A percentile compares a stretch with the other conserved stretches of the same genome.
These are phyloP conservation scores for Melolontha melolontha DNA, from an alignment of 2,888 invertebrate genomes.

Conservation along the genomic window DNA sequence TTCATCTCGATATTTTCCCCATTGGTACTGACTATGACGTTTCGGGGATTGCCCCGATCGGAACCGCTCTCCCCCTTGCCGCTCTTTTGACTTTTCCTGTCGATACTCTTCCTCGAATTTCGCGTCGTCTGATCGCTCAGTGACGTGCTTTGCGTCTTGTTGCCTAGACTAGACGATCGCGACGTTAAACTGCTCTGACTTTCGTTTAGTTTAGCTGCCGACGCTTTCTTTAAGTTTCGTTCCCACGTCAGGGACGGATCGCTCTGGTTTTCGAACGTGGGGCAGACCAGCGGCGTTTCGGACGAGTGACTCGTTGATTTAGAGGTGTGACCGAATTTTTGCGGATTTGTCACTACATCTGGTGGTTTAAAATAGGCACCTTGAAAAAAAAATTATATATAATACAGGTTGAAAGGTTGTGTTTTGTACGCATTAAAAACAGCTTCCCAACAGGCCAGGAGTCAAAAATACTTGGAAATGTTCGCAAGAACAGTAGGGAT, in stretches of 20 bases:
- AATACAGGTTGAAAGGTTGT: no score
- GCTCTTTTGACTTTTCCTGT: conserved; percentile 51
- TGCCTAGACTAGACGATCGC: conserved; percentile 60
- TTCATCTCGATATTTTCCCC: conserved; percentile 62
- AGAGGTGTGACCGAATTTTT: conserved; percentile 57
- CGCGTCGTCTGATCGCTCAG: conserved; percentile 60
- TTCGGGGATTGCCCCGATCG: conserved; percentile 56
- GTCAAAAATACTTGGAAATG: no score
- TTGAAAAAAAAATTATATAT: conserved; percentile 47
- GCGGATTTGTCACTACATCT: conserved; percentile 49
- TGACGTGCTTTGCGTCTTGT: conserved; percentile 64
- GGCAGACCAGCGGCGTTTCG: conserved; percentile 56
- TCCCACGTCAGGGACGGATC: conserved; percentile 54
- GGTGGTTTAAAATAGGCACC: conserved; percentile 60
- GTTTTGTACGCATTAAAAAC: no score
- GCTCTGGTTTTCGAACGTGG: conserved; percentile 50
- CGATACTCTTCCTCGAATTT: conserved; percentile 54
- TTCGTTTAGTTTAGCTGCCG: conserved; percentile 59
- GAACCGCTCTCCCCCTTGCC: conserved; percentile 40
- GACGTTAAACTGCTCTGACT: conserved; percentile 64
- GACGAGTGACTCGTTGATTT: conserved; percentile 59
- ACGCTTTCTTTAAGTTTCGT: conserved; percentile 53
- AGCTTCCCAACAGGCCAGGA: no score
- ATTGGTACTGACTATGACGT: conserved; percentile 59
- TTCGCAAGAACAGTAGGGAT: no score